Percentiles rank a stretch among this genome's conserved stretches.
Evolutionary conservation across 2,888 invertebrate species (phyloP).

Genomic region (Pterostichus madidus): DNA sequence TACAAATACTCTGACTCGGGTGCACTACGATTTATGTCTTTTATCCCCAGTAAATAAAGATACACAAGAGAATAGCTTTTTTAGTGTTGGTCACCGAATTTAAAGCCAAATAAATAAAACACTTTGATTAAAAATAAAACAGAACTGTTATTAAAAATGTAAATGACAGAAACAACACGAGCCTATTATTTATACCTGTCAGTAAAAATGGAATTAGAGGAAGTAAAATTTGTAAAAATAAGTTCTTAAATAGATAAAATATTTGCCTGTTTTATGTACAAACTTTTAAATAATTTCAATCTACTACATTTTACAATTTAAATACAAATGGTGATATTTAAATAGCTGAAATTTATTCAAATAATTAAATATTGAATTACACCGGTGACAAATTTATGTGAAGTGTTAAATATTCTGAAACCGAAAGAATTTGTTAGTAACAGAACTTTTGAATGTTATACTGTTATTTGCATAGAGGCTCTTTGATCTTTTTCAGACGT

Average conservation of each 20-base stretch:
- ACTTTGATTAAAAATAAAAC: neutral
- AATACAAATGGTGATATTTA: too few relatives aligned
- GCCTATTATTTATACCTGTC: too few relatives aligned
- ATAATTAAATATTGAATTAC: too few relatives aligned
- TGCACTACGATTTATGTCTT: conserved; percentile 38
- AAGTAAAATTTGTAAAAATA: too few relatives aligned
- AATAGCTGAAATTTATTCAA: neutral
- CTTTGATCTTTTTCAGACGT: conserved; percentile 34
- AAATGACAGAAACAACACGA: too few relatives aligned
- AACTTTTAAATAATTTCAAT: too few relatives aligned
- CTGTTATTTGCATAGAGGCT: conserved; percentile 13
- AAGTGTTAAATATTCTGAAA: conserved; percentile 25
- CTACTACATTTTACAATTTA: too few relatives aligned
- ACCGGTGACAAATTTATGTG: neutral
- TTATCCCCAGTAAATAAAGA: conserved; percentile 34
- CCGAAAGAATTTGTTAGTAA: conserved; percentile 27
- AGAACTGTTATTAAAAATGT: too few relatives aligned
- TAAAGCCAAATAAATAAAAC: conserved; percentile 30
- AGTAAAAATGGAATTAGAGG: too few relatives aligned
- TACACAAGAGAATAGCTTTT: conserved; percentile 38
- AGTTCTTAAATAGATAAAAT: too few relatives aligned
- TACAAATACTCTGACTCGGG: conserved; percentile 20
- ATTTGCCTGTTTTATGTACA: too few relatives aligned
- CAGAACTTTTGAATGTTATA: conserved; percentile 21
- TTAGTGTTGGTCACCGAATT: conserved; percentile 24